Evolutionary conservation across 2,888 invertebrate genomes (phyloP).

Genomic region (Phaonia tiefii): DNA sequence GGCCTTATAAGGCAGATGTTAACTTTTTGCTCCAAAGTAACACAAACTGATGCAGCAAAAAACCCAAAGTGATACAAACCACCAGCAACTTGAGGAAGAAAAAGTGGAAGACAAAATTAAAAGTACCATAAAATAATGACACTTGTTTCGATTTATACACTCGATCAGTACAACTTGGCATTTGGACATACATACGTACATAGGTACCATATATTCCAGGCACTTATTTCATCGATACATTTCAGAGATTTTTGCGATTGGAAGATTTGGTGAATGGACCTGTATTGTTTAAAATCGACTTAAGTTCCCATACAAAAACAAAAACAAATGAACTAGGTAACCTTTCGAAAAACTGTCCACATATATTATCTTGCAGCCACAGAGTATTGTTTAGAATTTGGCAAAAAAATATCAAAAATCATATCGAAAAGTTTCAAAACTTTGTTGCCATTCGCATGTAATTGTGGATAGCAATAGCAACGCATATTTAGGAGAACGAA

Average conservation of each 20-base stretch:
- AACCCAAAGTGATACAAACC: constrained; percentile 9
- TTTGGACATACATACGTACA: too few species aligned
- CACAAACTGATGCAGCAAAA: neutral
- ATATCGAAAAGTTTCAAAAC: too few species aligned
- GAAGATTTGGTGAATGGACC: neutral
- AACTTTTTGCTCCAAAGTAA: constrained; percentile 17
- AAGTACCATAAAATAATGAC: constrained; percentile 49
- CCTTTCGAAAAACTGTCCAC: too few species aligned
- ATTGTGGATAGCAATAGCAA: too few species aligned
- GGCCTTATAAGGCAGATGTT: constrained; percentile 26
- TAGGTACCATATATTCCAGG: neutral
- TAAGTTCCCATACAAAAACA: too few species aligned
- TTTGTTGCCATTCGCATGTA: too few species aligned
- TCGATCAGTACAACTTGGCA: neutral
- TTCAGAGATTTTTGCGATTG: constrained; percentile 2
- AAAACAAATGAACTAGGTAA: too few species aligned
- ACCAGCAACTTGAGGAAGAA: neutral
- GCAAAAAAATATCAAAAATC: too few species aligned
- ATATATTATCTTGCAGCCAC: too few species aligned
- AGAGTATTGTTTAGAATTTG: too few species aligned
- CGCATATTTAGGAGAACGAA: too few species aligned
- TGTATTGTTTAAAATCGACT: too few species aligned
- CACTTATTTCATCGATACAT: neutral
- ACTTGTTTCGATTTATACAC: constrained; percentile 51
- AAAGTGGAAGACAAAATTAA: constrained; percentile 35